Evolutionary conservation across 2,888 invertebrate species (phyloP), one percentile per base, ranked within the genome.

Genomic region (Aspidapion aeneum): DNA sequence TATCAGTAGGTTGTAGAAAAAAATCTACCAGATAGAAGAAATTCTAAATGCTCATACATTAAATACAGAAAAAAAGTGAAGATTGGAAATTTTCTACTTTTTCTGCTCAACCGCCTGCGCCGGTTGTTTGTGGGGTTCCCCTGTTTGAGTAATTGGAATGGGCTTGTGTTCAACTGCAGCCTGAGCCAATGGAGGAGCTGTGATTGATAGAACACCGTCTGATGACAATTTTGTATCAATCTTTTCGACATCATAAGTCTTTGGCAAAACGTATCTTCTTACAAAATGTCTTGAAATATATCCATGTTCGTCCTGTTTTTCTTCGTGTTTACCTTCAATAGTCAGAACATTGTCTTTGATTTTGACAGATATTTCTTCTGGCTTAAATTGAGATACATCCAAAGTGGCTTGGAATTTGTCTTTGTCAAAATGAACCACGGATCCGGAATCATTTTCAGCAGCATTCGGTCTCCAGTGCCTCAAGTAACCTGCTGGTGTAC

Each of bases 241-340:
- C 55, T 87, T 84, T 61, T 86, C 85, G 1, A 89, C 84, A 60
- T 93, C 89, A 61, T 88, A 89, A 0, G 87, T 89, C 70, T 88
- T 86, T 0, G 93, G 93, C 58, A 93, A 75, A 56, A 86, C 75
- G 75, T 92, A 93, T 63, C 89, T 84, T 48, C 93, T 83, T 66
- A 88, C 86, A 72, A 92, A 92, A 69, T 92, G 90, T 61, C 91
- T 84, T 50, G 88, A 86, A 17, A 91, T 86, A 77, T 84, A 88
- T 0, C 92, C 92, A 71, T 89, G 88, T n/a, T 88, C 86, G 69
- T 91, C 90, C 55, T 86, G 84, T 70, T 88, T 88, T 66, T 92
- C 87, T 72, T 90, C 90, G 74, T 90, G 93, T 75, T 88, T 91
- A 0, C 90, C 93, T 76, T 93, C 90, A n/a, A 91, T 83, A 58